Percentiles rank a stretch among this genome's conserved stretches.
Conservation (phyloP, 2,113 vertebrate genomes). For the Cyanoramphus novaezelandiae region DNA sequence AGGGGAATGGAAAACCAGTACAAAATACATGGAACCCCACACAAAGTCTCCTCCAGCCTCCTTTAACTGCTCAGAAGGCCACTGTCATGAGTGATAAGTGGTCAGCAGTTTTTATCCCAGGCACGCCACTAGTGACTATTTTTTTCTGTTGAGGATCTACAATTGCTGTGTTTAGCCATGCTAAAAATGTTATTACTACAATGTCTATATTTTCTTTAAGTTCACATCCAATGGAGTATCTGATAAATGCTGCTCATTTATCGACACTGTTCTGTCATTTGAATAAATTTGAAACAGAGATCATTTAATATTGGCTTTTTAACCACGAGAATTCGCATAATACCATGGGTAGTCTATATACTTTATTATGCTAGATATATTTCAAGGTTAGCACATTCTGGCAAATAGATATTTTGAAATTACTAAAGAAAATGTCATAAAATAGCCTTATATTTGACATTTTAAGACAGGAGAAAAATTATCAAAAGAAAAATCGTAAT, state of each 20-base stretch:
- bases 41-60: background rate
- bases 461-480: background rate
- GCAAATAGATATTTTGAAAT: constrained; percentile 57
- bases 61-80: background rate
- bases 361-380: background rate
- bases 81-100: background rate
- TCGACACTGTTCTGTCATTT: background rate
- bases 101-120: background rate
- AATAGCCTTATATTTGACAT: constrained; percentile 32
- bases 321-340: background rate
- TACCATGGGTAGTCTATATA: background rate
- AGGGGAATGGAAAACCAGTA: background rate
- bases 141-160: background rate
- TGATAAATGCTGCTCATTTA: background rate
- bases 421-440: constrained; percentile 38
- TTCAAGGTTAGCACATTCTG: constrained; percentile 47
- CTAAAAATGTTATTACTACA: background rate
- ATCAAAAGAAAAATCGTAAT: background rate
- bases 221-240: background rate
- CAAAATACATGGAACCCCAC: background rate
- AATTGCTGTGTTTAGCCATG: background rate
- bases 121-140: too few relatives aligned
- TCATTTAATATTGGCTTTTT: background rate
- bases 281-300: background rate
- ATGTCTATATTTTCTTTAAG: background rate